phyloP scores from a whole-genome alignment of 2,888 invertebrate genomes.

The Nasonovia ribisnigri region DNA sequence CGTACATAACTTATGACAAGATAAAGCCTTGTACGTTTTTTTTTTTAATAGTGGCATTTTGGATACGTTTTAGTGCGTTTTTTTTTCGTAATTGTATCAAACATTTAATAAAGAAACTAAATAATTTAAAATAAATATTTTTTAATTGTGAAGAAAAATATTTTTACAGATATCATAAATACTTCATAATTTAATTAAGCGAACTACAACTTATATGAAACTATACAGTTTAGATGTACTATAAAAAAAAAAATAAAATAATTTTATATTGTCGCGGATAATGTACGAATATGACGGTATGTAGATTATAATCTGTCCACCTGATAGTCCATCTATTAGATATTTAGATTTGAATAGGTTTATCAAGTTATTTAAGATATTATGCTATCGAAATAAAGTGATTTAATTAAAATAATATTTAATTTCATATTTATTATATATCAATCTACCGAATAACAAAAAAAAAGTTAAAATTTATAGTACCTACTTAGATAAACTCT shows the following conservation, averaged over 20 bases:
- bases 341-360: neutral
- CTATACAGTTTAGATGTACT: neutral
- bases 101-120: neutral
- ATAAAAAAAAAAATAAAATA: no score
- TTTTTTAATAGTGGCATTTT: neutral
- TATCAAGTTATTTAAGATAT: neutral
- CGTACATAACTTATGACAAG: neutral
- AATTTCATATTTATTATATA: no score
- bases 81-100: neutral
- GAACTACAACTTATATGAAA: neutral
- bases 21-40: neutral
- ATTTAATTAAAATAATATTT: no score
- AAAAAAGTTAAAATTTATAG: neutral
- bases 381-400: no score
- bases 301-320: no score
- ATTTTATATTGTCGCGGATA: no score
- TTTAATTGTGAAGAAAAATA: neutral
- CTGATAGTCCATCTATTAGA: neutral
- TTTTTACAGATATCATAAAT: neutral
- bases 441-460: neutral
- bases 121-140: neutral
- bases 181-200: neutral
- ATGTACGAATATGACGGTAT: no score
- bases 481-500: neutral
- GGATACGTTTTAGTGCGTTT: neutral